Evolutionary conservation across 2,888 invertebrate genomes (phyloP), one percentile per base, ranked within the genome.

Genomic region (Acanthococcus lagerstroemiae): DNA sequence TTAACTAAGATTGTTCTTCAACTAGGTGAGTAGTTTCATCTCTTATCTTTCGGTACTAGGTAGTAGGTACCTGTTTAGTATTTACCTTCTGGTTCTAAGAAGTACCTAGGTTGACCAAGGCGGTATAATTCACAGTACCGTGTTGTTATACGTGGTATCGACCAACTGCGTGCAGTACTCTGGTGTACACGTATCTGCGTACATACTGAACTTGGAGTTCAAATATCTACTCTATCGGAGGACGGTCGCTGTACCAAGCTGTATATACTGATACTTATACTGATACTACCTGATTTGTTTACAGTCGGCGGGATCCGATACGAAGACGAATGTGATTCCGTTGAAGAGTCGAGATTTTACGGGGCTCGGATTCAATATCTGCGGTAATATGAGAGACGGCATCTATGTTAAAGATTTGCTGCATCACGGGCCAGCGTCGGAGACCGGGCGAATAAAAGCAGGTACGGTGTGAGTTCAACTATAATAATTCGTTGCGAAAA

Each of bases 301-400:
- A 5, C 52, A 52, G 52, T 12, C 52, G 15, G 19, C 52, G 5
- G 21, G 4, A 7, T 7, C 79, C 80, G 24, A 80, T 80, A 71
- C 22, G 25, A 58, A 52, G 27, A 78, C 81, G 30, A 81, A 82
- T 71, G 79, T 82, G 60, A 89, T 92, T 52, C 83, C 87, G 69
- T 79, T 93, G 67, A 84, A 87, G 76, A 90, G 91, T 68, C 85
- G 88, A 57, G 92, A 92, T 77, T 90, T 91, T 77, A 90, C 90
- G 0, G 92, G 93, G 0, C 80, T 93, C 0, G 92, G 92, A 1
- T 86, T 93, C 77, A 86, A 88, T 74, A 88, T 92, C 70, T 86
- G 85, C 67, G 94, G 94, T n/a, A 92, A 90, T 71, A 90, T 92
- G 81, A 80, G 88, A 67, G 91, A 93, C 70, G 94, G 94, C 0